Evolutionary conservation across 2,888 invertebrate genomes (phyloP), one percentile per base, ranked within the genome.

Genomic region (Oasisia sp.): DNA sequence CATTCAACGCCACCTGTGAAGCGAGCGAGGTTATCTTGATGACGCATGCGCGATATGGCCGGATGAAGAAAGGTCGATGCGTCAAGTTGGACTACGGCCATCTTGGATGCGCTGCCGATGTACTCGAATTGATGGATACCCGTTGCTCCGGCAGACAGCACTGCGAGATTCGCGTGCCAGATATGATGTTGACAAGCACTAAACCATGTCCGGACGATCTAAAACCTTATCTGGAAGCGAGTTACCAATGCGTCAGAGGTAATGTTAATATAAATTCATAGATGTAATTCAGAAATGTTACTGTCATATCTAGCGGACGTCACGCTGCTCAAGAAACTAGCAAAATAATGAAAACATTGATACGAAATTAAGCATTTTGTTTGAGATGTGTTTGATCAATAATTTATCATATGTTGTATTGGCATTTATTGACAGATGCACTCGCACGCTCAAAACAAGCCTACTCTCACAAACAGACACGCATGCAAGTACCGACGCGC

Each of bases 191-290:
- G 32, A 92, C 93, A 32, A 92, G 93, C 90, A 92, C 92, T 5
- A 92, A 92, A 27, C 93, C 93, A 7, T 94, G 94, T 89, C 94
- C 94, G 1, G 92, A 93, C 19, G 94, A 94, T 89, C 93, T 94
- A n/a, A 93, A 94, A 50, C 92, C 94, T 38, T 94, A 94, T 91
- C 92, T 94, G 90, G 94, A 94, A 89, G 93, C 93, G 89, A 93
- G 91, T 44, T 94, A 93, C 90, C 91, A 92, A 32, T 94, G 94
- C 91, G 93, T 94, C 32, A 74, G 50, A 93, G 93, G 94, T 94
- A 50, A 92, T 58, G 11, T 12, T 50, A 38, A 1, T n/a, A 92
- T 45, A 9, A 32, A 27, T 45, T 38, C 32, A 27, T 3, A 38
- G 38, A 38, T 38, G 4, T 38, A 38, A 38, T 38, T 38, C n/a